phyloP scores from a whole-genome alignment of 1,140 invertebrate genomes.

The Homalodisca vitripennis region DNA sequence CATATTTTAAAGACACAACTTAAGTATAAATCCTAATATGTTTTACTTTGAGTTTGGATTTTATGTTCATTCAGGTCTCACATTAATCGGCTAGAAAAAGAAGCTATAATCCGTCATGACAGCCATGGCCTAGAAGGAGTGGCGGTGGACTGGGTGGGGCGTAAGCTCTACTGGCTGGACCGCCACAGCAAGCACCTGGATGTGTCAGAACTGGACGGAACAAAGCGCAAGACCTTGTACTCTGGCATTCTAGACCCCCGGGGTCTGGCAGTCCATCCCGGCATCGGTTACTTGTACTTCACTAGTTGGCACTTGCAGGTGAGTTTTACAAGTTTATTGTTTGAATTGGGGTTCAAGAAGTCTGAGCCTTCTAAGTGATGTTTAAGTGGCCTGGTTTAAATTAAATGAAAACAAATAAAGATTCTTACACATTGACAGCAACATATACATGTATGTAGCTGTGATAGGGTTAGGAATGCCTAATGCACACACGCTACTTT shows the following conservation, averaged over 20 bases:
- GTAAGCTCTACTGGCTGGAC: conserved; percentile 98
- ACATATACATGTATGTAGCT: too few relatives aligned
- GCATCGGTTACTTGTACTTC: conserved; percentile 92
- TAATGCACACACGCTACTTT: too few relatives aligned
- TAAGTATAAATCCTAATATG: too few relatives aligned
- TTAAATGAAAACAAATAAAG: too few relatives aligned
- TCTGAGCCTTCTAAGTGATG: too few relatives aligned
- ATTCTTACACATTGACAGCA: too few relatives aligned
- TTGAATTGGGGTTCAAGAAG: too few relatives aligned
- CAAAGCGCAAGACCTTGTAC: conserved; percentile 83
- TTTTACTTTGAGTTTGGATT: too few relatives aligned
- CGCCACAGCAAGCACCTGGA: conserved; percentile 92
- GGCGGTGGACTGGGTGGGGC: conserved; percentile 93
- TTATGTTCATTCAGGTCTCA: conserved; percentile 34
- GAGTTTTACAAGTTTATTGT: too few relatives aligned
- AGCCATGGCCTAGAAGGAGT: conserved; percentile 95
- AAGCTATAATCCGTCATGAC: conserved; percentile 88
- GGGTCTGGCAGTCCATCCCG: conserved; percentile 93
- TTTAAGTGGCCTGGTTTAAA: too few relatives aligned
- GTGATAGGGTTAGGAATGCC: too few relatives aligned
- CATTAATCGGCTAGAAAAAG: conserved; percentile 55
- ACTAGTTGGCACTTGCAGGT: conserved; percentile 90
- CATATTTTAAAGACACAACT: too few relatives aligned
- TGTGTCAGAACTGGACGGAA: conserved; percentile 90
- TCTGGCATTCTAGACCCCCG: conserved; percentile 88